These are phyloP conservation scores for Taenioides sp. DNA, from an alignment of 2,797 vertebrate genomes.

Conservation along the genomic window DNA sequence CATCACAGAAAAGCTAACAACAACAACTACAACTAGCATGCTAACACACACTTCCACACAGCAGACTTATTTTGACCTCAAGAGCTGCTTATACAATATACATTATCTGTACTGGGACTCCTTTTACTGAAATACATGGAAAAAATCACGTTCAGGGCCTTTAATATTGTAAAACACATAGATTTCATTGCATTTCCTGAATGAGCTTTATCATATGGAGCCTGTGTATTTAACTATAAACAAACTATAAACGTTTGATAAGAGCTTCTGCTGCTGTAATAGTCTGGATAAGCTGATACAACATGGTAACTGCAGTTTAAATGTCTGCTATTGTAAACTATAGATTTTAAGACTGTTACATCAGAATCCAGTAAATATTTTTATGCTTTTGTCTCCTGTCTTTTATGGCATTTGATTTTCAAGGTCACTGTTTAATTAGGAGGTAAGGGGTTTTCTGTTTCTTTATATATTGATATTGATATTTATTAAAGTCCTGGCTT, in stretches of 20 bases:
- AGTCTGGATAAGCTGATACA: conserved; percentile 47
- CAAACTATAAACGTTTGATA: conserved; percentile 37
- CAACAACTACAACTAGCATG: too few relatives aligned
- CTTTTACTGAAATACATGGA: too few relatives aligned
- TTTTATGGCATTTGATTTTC: not conserved
- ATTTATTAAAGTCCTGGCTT: not conserved
- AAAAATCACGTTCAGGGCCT: too few relatives aligned
- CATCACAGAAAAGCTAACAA: too few relatives aligned
- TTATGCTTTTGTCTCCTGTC: conserved; percentile 53
- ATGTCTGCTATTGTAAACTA: conserved; percentile 54
- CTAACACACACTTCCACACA: too few relatives aligned
- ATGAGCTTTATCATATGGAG: conserved; percentile 43
- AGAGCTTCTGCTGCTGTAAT: conserved; percentile 46
- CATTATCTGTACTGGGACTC: too few relatives aligned
- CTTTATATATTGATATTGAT: too few relatives aligned
- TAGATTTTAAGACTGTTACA: conserved; percentile 67
- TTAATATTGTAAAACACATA: too few relatives aligned
- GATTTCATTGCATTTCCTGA: too few relatives aligned
- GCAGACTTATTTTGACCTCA: too few relatives aligned
- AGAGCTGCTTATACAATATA: too few relatives aligned
- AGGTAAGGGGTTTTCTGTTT: too few relatives aligned
- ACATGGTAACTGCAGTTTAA: conserved; percentile 32
- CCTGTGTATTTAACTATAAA: conserved; percentile 26
- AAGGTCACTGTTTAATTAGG: not conserved
- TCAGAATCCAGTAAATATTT: conserved; percentile 85